Evolutionary conservation across 2,113 vertebrate species (phyloP), one percentile per base, ranked within the genome.

Genomic region (Picathartes gymnocephalus): DNA sequence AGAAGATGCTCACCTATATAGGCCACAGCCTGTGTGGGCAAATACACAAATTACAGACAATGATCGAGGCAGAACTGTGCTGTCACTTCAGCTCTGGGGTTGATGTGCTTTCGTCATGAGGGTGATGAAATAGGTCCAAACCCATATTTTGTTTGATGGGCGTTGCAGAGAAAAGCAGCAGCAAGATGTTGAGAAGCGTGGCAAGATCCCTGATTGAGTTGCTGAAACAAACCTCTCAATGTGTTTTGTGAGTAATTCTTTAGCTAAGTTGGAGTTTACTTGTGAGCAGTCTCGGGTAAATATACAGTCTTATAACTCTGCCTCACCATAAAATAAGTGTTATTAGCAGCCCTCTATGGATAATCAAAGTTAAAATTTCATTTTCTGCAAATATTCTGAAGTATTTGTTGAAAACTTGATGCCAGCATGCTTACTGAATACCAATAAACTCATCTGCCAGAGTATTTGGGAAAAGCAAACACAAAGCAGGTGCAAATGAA

Each of bases 391-490:
- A 90, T 88, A 94, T 45, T 44, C 64, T 56, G 83, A 77, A 57
- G 48, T 69, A 87, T 76, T 85, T 94, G 53, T 92, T 90, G 64
- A 86, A 91, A 86, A 50, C 39, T 50, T 76, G 64, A 47, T 85
- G 66, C 62, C 69, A 58, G 56, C 25, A 61, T 40, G n/a, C 64
- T 90, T 70, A 51, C 33, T 53, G 56, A 83, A 74, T 74, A 74
- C 66, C 78, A 69, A 72, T 64, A 39, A 89, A 71, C 57, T 88
- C 86, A 68, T 93, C 92, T 87, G 77, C 69, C 66, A 50, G 62
- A 91, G 60, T 65, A 92, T 62, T 94, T 88, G 86, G 53, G 47
- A 66, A 79, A 94, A 60, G 72, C 76, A 96, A 96, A 95, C 76
- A 91, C 51, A 77, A 90, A 88, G 78, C 86, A 90, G 86, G 61